Percentiles rank a stretch among this genome's conserved stretches.
These are phyloP conservation scores for Teleogryllus occipitalis DNA, from an alignment of 1,140 invertebrate species.

Conservation along the genomic window DNA sequence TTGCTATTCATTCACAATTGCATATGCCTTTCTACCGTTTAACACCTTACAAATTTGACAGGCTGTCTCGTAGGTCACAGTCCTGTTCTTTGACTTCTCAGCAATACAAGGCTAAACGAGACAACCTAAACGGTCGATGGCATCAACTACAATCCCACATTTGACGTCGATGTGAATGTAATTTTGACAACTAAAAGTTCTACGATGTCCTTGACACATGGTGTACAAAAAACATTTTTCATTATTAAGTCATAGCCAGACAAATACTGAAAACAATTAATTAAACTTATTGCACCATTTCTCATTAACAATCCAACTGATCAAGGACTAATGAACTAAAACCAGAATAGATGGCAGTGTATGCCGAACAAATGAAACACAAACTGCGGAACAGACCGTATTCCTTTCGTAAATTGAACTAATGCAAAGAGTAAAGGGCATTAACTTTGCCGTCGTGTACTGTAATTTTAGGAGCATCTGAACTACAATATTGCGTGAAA, in stretches of 20 bases:
- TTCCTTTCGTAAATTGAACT: background rate
- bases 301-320: constrained; percentile 10
- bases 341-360: constrained; percentile 19
- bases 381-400: background rate
- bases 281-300: constrained; percentile 18
- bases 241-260: constrained; percentile 13
- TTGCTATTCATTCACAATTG: background rate
- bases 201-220: constrained; percentile 8
- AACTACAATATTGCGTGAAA: too few species aligned
- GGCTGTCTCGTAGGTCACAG: background rate
- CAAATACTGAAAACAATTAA: constrained; percentile 6
- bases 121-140: constrained; percentile 15
- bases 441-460: too few species aligned
- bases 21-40: background rate
- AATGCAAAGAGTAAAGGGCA: too few species aligned
- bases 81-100: constrained; percentile 5
- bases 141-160: constrained; percentile 10
- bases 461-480: too few species aligned
- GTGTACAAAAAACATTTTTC: constrained; percentile 1
- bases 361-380: constrained; percentile 11
- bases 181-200: constrained; percentile 12
- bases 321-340: constrained; percentile 18
- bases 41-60: background rate
- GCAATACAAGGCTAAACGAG: constrained; percentile 12
- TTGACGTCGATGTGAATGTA: constrained; percentile 14